phyloP scores from a whole-genome alignment of 2,113 vertebrate species.

The Tachycineta bicolor region DNA sequence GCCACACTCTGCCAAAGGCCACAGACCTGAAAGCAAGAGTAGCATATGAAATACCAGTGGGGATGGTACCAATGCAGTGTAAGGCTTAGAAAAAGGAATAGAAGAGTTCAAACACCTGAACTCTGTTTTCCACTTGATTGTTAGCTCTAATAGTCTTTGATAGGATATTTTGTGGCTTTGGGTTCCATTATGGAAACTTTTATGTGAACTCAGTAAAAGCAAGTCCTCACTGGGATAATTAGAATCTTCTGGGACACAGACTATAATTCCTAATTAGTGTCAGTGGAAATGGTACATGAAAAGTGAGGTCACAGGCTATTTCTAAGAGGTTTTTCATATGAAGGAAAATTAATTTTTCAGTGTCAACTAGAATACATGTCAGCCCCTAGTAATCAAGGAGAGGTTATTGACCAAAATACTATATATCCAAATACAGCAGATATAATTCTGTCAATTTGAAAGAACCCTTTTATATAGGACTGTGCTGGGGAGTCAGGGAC shows the following conservation, averaged over 20 bases:
- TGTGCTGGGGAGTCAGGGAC: neutral
- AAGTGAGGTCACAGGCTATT: neutral
- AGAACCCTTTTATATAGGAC: neutral
- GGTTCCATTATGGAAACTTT: neutral
- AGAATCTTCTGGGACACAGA: neutral
- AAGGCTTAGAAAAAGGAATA: neutral
- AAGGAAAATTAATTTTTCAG: neutral
- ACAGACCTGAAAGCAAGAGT: neutral
- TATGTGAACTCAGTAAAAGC: neutral
- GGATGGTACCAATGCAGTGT: neutral
- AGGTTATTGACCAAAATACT: neutral
- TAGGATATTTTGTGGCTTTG: neutral
- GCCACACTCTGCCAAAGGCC: neutral
- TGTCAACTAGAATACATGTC: neutral
- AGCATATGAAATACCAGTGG: neutral
- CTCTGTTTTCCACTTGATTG: neutral
- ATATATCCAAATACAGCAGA: neutral
- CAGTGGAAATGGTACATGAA: constrained; percentile 8
- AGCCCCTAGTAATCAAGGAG: neutral
- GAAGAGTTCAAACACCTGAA: neutral
- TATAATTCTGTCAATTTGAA: neutral
- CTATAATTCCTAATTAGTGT: constrained; percentile 6
- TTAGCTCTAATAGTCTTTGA: neutral
- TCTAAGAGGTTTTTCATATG: neutral
- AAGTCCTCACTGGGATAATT: neutral